Conservation (phyloP, 64 coral and sea anemone species). For the Orbicella faveolata region DNA sequence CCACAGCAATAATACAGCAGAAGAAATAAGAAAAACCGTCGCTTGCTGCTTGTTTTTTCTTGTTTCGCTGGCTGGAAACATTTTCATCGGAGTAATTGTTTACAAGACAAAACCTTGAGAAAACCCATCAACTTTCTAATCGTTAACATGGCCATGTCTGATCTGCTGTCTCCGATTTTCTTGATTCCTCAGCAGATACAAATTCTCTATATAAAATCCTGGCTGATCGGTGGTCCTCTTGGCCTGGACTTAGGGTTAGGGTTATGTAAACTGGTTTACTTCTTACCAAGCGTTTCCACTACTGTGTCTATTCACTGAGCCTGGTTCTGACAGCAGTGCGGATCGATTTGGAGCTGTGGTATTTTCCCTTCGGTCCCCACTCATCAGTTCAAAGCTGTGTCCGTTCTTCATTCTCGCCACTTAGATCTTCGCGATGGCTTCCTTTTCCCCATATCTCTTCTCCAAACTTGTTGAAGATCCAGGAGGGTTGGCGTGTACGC, state of each 20-base stretch:
- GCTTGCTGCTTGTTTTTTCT: too few relatives aligned
- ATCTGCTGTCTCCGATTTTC: background rate
- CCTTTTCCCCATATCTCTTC: background rate
- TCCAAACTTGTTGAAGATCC: slow-evolving; percentile 1
- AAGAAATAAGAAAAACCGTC: too few relatives aligned
- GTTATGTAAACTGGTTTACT: background rate
- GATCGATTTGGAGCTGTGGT: too few relatives aligned
- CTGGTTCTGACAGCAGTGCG: too few relatives aligned
- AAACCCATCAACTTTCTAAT: background rate
- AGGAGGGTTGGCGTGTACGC: background rate
- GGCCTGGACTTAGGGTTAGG: too few relatives aligned
- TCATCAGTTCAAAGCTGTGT: background rate
- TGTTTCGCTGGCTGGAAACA: too few relatives aligned
- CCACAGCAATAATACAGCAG: background rate
- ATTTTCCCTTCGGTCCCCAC: too few relatives aligned
- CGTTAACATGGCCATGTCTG: too few relatives aligned
- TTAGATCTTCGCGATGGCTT: background rate
- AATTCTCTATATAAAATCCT: too few relatives aligned
- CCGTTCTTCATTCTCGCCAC: background rate
- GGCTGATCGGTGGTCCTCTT: background rate
- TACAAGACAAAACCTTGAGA: too few relatives aligned
- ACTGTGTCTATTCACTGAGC: too few relatives aligned
- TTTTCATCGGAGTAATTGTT: too few relatives aligned
- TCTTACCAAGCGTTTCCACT: background rate
- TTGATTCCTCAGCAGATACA: background rate